A percentile compares a stretch with the other conserved stretches of the same genome.
These are phyloP conservation scores for Presbytis comata DNA, from an alignment of 2,797 vertebrate genomes.

Conservation along the genomic window DNA sequence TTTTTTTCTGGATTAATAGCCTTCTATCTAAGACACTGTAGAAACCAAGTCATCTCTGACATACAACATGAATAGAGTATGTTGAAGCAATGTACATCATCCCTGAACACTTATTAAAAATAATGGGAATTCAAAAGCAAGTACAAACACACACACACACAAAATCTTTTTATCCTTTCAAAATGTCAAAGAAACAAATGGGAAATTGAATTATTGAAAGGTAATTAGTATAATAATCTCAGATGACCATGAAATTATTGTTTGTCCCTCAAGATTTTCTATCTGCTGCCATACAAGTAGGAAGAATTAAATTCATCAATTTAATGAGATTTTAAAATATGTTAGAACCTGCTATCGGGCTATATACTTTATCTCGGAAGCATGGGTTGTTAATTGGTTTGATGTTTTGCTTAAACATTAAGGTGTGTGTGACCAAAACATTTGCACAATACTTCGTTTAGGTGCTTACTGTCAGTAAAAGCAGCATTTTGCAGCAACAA, in stretches of 20 bases:
- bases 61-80: not conserved
- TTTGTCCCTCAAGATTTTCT: slow-evolving; percentile 50
- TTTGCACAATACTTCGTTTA: slow-evolving; percentile 46
- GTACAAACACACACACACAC: not conserved
- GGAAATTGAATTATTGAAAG: slow-evolving; percentile 58
- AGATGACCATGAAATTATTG: slow-evolving; percentile 55
- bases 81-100: slow-evolving; percentile 28
- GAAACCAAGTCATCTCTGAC: slow-evolving; percentile 22
- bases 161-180: slow-evolving; percentile 8
- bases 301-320: slow-evolving; percentile 30
- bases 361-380: slow-evolving; percentile 53
- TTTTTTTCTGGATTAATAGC: not conserved
- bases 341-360: slow-evolving; percentile 3
- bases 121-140: slow-evolving; percentile 1
- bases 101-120: not conserved
- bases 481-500: not conserved
- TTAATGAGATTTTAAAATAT: not conserved
- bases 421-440: slow-evolving; percentile 42
- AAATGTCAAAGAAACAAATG: slow-evolving; percentile 61
- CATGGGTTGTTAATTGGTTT: slow-evolving; percentile 35
- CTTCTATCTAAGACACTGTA: not conserved
- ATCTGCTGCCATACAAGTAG: not conserved
- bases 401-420: slow-evolving; percentile 55
- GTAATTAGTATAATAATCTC: slow-evolving; percentile 52
- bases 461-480: slow-evolving; percentile 59